These are phyloP conservation scores for Acanthurus lineatus DNA, from an alignment of 2,797 vertebrate genomes.

Conservation along the genomic window DNA sequence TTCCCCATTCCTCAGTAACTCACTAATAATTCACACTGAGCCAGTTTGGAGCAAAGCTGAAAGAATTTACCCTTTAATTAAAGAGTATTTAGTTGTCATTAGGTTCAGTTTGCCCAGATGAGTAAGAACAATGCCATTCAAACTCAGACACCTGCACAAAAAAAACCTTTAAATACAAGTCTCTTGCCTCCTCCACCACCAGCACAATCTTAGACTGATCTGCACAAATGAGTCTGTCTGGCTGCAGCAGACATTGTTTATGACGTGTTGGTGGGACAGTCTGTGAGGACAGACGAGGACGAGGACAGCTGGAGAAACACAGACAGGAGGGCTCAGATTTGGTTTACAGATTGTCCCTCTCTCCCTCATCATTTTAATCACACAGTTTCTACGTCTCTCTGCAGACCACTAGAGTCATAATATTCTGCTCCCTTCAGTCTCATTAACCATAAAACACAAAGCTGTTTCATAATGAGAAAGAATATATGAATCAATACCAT, in stretches of 20 bases:
- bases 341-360: constrained; percentile 5
- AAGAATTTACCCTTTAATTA: constrained; percentile 10
- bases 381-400: neutral
- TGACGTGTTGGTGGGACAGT: constrained; percentile 17
- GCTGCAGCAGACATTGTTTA: constrained; percentile 20
- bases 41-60: neutral
- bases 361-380: constrained; percentile 6
- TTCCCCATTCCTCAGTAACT: neutral
- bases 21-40: neutral
- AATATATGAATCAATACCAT: neutral
- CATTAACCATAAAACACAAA: neutral
- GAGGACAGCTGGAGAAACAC: constrained; percentile 48
- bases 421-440: neutral
- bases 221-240: constrained; percentile 15
- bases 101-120: constrained; percentile 2
- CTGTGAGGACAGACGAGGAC: constrained; percentile 8
- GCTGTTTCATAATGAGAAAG: neutral
- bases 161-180: neutral
- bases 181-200: neutral
- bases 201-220: constrained; percentile 19
- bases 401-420: neutral
- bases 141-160: neutral
- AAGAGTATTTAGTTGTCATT: neutral
- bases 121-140: constrained; percentile 6
- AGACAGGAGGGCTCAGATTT: constrained; percentile 14